Conservation (phyloP, 2,797 vertebrate genomes). For the Meriones psammophilus region DNA sequence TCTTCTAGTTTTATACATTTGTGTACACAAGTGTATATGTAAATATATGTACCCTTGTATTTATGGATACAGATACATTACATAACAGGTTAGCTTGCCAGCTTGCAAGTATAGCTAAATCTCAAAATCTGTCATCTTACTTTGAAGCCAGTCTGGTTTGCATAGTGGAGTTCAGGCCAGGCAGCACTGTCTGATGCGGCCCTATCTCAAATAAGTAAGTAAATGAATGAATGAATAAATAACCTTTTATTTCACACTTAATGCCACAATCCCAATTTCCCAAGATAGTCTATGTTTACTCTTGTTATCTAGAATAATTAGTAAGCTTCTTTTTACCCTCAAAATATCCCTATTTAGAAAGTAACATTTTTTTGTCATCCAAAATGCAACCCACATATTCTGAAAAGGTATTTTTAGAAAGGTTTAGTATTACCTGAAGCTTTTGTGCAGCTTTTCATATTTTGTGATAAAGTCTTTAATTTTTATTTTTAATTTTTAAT, state of each 20-base stretch:
- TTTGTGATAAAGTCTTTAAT: neutral
- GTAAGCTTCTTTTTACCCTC: neutral
- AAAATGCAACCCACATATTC: neutral
- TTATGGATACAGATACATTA: neutral
- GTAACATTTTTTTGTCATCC: neutral
- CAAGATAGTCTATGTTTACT: neutral
- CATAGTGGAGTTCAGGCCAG: neutral
- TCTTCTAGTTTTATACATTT: neutral
- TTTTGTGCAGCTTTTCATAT: neutral
- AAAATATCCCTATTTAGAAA: neutral
- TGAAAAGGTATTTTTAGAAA: neutral
- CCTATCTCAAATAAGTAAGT: neutral
- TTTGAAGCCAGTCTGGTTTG: neutral
- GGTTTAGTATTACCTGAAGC: neutral
- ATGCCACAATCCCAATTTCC: neutral
- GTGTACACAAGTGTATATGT: neutral
- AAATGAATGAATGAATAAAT: neutral
- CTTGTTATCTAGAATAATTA: neutral
- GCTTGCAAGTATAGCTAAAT: neutral
- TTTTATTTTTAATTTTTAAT: constrained; percentile 41
- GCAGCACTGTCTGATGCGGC: neutral
- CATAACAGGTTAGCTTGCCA: neutral
- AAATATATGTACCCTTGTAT: neutral
- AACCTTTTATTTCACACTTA: constrained; percentile 40
- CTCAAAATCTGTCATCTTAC: neutral